Conservation (phyloP, 2,113 vertebrate species). For the Trachemys scripta region DNA sequence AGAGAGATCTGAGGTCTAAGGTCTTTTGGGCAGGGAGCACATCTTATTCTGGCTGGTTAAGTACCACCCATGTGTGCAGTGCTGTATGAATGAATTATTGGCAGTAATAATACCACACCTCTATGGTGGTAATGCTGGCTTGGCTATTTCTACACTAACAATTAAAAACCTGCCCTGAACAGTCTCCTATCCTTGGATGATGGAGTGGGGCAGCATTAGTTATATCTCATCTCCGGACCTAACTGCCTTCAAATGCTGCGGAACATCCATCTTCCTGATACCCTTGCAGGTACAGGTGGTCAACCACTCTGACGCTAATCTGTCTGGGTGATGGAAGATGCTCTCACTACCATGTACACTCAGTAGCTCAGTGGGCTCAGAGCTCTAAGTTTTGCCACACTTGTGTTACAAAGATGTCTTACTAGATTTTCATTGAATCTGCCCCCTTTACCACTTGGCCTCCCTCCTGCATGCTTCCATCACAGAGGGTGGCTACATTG, state of each 20-base stretch:
- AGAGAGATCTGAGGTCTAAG: not conserved
- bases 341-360: not conserved
- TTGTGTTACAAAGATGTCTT: too few species aligned
- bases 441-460: not conserved
- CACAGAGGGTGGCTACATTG: not conserved
- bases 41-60: not conserved
- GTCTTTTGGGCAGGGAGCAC: not conserved
- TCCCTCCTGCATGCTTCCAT: not conserved
- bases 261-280: not conserved
- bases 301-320: not conserved
- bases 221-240: not conserved
- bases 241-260: not conserved
- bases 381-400: too few species aligned
- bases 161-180: too few species aligned
- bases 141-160: too few species aligned
- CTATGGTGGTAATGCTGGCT: not conserved
- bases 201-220: not conserved
- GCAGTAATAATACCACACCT: not conserved
- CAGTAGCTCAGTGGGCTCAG: not conserved
- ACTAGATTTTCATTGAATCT: too few species aligned
- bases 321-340: not conserved
- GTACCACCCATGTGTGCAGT: not conserved
- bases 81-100: not conserved
- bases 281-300: not conserved
- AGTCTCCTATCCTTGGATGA: not conserved